Evolutionary conservation across 2,797 vertebrate genomes (phyloP).

Genomic region (Carduelis carduelis): DNA sequence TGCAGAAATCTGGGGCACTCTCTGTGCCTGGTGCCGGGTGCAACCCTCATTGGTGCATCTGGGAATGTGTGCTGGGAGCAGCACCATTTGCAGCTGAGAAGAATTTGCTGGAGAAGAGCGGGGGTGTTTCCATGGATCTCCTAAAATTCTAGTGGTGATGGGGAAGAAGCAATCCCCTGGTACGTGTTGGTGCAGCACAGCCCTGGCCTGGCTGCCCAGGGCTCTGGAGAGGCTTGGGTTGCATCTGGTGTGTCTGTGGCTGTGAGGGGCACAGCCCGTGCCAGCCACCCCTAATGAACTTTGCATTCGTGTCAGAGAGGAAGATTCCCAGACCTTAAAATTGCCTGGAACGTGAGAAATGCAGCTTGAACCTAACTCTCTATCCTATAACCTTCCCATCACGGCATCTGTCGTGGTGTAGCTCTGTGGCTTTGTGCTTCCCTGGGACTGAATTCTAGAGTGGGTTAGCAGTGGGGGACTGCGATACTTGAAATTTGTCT

Average conservation of each 20-base stretch:
- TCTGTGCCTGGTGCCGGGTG: neutral
- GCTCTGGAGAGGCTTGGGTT: neutral
- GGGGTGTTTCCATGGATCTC: neutral
- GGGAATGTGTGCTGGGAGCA: fast-evolving
- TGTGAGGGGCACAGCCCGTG: neutral
- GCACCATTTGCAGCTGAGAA: neutral
- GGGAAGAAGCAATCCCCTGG: neutral
- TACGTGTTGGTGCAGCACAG: fast-evolving
- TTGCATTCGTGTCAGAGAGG: neutral
- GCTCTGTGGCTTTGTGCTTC: neutral
- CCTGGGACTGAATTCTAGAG: neutral
- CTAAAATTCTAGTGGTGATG: neutral
- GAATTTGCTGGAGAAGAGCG: neutral
- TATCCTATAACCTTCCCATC: neutral
- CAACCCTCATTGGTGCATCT: fast-evolving
- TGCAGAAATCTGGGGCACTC: neutral
- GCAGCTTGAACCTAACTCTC: neutral
- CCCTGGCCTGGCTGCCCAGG: neutral
- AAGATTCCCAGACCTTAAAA: neutral
- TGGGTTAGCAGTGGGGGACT: neutral
- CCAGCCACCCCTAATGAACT: neutral
- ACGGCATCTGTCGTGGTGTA: neutral
- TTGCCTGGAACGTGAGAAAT: neutral
- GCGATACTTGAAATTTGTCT: neutral
- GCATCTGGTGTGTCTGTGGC: neutral